phyloP scores from a whole-genome alignment of 2,797 vertebrate genomes.

The Uromys caudimaculatus region DNA sequence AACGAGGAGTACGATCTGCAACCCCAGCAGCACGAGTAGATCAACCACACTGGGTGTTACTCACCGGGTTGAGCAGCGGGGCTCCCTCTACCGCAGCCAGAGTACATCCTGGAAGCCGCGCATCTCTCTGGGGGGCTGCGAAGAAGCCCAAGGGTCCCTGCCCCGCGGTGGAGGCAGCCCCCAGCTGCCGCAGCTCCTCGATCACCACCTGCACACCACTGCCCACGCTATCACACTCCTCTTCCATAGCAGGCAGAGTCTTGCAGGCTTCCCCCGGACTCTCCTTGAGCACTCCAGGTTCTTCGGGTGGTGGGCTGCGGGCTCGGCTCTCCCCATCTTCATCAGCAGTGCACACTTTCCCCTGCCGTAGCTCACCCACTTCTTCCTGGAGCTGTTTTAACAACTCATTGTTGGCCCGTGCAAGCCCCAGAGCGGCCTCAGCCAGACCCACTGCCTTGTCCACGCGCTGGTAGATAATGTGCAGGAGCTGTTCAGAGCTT shows the following conservation, averaged over 20 bases:
- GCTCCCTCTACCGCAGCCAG: slow-evolving; percentile 5
- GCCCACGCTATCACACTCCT: slow-evolving; percentile 83
- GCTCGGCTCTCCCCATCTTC: slow-evolving; percentile 49
- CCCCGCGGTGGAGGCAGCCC: slow-evolving; percentile 75
- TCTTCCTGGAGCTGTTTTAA: slow-evolving; percentile 85
- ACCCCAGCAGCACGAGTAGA: not conserved
- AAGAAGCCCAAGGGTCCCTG: slow-evolving; percentile 79
- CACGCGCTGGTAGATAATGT: slow-evolving; percentile 87
- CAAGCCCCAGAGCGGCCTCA: slow-evolving; percentile 83
- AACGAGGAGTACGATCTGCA: not conserved
- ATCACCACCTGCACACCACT: slow-evolving; percentile 85
- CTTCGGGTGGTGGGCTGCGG: slow-evolving; percentile 59
- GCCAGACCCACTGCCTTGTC: slow-evolving; percentile 86
- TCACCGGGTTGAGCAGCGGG: slow-evolving; percentile 79
- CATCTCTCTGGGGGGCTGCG: slow-evolving; percentile 69
- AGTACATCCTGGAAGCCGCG: slow-evolving; percentile 64
- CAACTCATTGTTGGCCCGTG: slow-evolving; percentile 84
- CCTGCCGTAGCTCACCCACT: slow-evolving; percentile 77
- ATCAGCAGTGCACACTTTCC: not conserved
- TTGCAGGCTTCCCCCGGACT: slow-evolving; percentile 72
- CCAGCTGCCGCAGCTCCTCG: slow-evolving; percentile 85
- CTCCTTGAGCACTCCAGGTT: slow-evolving; percentile 74
- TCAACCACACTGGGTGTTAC: not conserved
- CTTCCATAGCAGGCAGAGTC: slow-evolving; percentile 69
- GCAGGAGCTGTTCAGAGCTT: slow-evolving; percentile 86